A percentile compares a stretch with the other conserved stretches of the same genome.
Conservation (phyloP, 2,113 vertebrate genomes). For the Apaloderma vittatum region DNA sequence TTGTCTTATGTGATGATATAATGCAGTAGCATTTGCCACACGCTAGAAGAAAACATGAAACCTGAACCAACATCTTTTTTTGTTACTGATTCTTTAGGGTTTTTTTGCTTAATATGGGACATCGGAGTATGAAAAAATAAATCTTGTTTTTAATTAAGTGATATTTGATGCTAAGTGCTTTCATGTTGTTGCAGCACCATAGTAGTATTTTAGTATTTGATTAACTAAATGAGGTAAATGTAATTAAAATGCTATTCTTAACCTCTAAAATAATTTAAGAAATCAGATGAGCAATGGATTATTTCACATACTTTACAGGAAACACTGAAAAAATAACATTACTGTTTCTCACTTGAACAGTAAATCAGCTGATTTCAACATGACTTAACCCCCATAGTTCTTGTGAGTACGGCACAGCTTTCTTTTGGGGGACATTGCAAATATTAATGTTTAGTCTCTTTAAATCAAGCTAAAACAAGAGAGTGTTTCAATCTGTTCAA, state of each 20-base stretch:
- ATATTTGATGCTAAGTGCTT: neutral
- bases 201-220: constrained; percentile 10
- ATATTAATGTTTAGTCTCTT: neutral
- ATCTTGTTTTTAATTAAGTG: neutral
- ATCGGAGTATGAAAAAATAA: neutral
- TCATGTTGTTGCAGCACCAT: neutral
- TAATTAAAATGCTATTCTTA: constrained; percentile 30
- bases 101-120: neutral
- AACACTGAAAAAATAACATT: neutral
- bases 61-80: neutral
- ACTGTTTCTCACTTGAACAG: neutral
- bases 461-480: neutral
- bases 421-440: neutral
- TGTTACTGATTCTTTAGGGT: neutral
- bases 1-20: neutral
- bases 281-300: neutral
- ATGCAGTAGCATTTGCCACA: neutral
- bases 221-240: constrained; percentile 14
- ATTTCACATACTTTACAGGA: neutral
- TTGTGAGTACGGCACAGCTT: neutral
- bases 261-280: neutral
- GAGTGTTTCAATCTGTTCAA: neutral
- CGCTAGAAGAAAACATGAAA: neutral
- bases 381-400: neutral
- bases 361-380: neutral